Conservation (phyloP, 2,113 vertebrate genomes). For the Lagenorhynchus albirostris region DNA sequence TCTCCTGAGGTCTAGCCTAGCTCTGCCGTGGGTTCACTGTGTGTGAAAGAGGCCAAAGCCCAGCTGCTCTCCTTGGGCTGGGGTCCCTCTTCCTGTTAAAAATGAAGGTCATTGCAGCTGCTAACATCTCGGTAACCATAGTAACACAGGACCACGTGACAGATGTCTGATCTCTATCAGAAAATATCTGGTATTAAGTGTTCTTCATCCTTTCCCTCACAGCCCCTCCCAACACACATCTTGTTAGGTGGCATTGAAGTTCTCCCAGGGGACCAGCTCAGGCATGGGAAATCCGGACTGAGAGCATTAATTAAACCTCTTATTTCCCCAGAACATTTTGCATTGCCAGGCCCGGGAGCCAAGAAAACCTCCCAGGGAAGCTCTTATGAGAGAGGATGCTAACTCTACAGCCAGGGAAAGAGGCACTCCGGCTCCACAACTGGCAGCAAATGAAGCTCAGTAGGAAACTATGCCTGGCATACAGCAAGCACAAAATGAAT, state of each 20-base stretch:
- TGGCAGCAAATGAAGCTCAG: background rate
- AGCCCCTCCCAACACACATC: background rate
- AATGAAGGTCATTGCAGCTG: slow-evolving; percentile 9
- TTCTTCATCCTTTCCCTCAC: background rate
- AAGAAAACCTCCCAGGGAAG: slow-evolving; percentile 18
- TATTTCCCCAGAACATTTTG: slow-evolving; percentile 41
- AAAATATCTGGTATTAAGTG: slow-evolving; percentile 10
- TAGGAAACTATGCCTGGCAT: background rate
- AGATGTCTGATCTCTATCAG: slow-evolving; percentile 39
- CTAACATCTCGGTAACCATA: slow-evolving; percentile 55
- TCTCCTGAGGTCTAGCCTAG: background rate
- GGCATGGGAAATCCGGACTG: background rate
- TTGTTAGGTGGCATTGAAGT: background rate
- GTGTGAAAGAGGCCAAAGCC: background rate
- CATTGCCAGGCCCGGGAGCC: slow-evolving; percentile 8
- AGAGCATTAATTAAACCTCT: slow-evolving; percentile 57
- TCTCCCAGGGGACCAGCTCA: slow-evolving; percentile 1
- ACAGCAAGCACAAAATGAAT: slow-evolving; percentile 34
- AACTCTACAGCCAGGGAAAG: background rate
- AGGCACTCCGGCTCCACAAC: background rate
- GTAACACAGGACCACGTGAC: slow-evolving; percentile 46
- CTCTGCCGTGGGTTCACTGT: background rate
- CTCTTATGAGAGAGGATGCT: background rate
- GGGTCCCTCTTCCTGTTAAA: slow-evolving; percentile 16
- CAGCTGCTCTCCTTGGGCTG: background rate